Base-by-base conservation (phyloP, 1,140 invertebrate genomes). In the Drosophila kurseongensis region DNA sequence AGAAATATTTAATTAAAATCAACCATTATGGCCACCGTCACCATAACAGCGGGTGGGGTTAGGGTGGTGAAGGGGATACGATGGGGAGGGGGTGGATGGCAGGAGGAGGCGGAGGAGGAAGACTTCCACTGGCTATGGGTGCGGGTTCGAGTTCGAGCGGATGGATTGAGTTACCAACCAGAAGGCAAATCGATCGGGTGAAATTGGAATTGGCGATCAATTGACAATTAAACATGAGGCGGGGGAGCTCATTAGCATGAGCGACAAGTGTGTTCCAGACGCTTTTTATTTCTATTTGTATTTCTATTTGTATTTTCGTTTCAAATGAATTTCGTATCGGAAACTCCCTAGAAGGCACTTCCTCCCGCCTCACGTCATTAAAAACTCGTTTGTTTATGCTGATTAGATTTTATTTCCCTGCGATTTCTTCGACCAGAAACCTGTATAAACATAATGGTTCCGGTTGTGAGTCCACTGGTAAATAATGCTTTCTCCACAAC, bases 1-100 rank as follows among this genome's bases (percentile, higher is more conserved):
- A 88, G 84, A 88, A 89, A 88, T 88, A 88, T 88, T 88, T 88
- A 88, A 88, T 88, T 88, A 88, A 88, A 88, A 89, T 89, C 84
- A 88, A 88, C 84, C 84, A 88, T 88, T 80, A 77, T 83, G 80
- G 67, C 73, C 84, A 79, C 83, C 83, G 84, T 69, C 71, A 78
- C 67, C 80, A 76, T 76, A 69, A 85, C 68, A 65, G 73, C 80
- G 66, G 74, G 45, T 62, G 62, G 50, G 55, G 67, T 71, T 71
- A 38, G 9, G 55, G 12, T 32, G n/a, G n/a, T 27, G 12, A 42
- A 32, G 29, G 40, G 13, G n/a, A 44, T 23, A 7, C 7, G 5
- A n/a, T 9, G 29, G 36, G 29, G 23, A 8, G 18, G 18, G 18
- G 8, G 9, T 7, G 38, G 9, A 0, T 9, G 16, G 4, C 2